Evolutionary conservation across 92 coral and sea anemone genomes (phyloP).

Genomic region (Palythoa grandiflora): DNA sequence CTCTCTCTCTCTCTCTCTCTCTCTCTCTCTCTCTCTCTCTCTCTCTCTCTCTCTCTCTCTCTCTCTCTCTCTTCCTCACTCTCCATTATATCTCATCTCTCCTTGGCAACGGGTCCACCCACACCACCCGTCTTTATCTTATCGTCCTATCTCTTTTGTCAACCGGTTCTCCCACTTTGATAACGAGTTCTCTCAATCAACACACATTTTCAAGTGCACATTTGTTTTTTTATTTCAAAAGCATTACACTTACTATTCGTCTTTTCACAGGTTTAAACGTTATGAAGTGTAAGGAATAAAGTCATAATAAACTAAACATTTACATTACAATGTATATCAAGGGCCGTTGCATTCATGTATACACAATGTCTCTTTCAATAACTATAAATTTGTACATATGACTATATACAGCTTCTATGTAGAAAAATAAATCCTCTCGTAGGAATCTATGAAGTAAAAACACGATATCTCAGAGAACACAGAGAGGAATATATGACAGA

Average conservation of each 20-base stretch:
- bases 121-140: too few species aligned
- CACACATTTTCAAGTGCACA: background rate
- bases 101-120: too few species aligned
- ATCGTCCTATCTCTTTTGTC: too few species aligned
- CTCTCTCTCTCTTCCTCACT: too few species aligned
- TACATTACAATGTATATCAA: constrained; percentile 9
- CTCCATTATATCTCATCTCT: too few species aligned
- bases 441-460: background rate
- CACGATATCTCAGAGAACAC: background rate
- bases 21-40: too few species aligned
- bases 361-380: constrained; percentile 19
- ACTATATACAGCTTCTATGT: constrained; percentile 37
- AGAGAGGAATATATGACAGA: background rate
- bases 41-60: too few species aligned
- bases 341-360: constrained; percentile 27
- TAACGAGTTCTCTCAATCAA: background rate
- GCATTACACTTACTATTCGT: background rate
- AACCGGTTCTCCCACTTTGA: too few species aligned
- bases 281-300: background rate
- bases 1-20: too few species aligned
- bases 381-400: constrained; percentile 34
- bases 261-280: background rate
- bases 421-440: constrained; percentile 41
- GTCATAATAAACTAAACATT: background rate
- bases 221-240: background rate